Percentiles rank a stretch among this genome's conserved stretches.
Evolutionary conservation across 2,113 vertebrate genomes (phyloP).

Genomic region (Toxotes jaculatrix): DNA sequence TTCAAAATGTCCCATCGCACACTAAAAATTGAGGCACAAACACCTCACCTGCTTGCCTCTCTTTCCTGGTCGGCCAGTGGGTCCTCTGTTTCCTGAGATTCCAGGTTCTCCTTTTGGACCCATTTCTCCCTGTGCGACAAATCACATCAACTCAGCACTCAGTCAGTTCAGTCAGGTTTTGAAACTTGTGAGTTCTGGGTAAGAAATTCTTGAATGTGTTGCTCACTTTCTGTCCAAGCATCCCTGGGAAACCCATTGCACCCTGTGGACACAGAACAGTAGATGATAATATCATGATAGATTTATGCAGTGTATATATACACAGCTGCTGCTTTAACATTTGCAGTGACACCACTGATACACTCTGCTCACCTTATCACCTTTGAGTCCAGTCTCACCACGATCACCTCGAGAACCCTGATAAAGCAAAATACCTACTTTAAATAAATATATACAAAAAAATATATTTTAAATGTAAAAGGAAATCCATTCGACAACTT

Average conservation of each 20-base stretch:
- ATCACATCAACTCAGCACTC: slow-evolving; percentile 13
- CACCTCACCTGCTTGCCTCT: slow-evolving; percentile 93
- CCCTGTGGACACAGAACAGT: slow-evolving; percentile 85
- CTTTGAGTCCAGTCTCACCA: slow-evolving; percentile 91
- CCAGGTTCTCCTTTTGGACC: slow-evolving; percentile 96
- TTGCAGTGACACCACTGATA: neutral
- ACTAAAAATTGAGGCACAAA: too few relatives aligned
- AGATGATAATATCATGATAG: neutral
- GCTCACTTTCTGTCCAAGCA: slow-evolving; percentile 97
- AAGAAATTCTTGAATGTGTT: neutral
- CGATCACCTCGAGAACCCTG: slow-evolving; percentile 93
- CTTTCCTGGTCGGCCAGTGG: slow-evolving; percentile 96
- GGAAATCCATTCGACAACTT: neutral
- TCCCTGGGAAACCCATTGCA: slow-evolving; percentile 93
- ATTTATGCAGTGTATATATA: neutral
- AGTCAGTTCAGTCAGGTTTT: neutral
- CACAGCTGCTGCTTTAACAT: neutral
- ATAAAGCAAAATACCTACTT: slow-evolving; percentile 35
- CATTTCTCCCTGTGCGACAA: slow-evolving; percentile 92
- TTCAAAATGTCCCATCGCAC: too few relatives aligned
- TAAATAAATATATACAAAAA: neutral
- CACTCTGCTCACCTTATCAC: slow-evolving; percentile 89
- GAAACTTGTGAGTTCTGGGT: neutral
- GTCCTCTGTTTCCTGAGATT: slow-evolving; percentile 92
- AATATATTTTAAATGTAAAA: neutral